Base-by-base conservation (phyloP, 1,140 invertebrate genomes). In the Drosophila neocordata region DNA sequence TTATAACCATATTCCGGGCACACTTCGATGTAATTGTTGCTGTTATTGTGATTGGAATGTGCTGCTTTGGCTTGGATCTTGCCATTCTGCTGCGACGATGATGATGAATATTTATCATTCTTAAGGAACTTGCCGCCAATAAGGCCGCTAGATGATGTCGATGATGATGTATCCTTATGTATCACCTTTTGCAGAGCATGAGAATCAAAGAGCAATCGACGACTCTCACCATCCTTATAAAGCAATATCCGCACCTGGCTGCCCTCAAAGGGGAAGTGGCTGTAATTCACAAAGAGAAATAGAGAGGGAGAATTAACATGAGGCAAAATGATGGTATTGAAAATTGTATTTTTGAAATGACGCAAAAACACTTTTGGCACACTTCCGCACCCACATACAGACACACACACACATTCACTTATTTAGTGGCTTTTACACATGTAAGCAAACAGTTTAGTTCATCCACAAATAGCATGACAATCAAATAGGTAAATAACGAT, bases 161-260 rank as follows among this genome's bases (percentile, higher is more conserved):
- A 62, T 38, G 60, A 62, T 35, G 69, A 59, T 31, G 73, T 8
- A 53, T 90, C 90, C 73, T 91, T 85, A 73, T 85, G 64, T 59
- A 69, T 77, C 69, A 91, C 89, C 77, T 91, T 95, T 65, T 95
- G 93, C 78, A 96, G 93, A 24, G 95, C 93, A 72, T 95, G 94
- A 4, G 97, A 97, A 92, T 98, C 97, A 92, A 97, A 98, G 7
- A 98, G 93, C 15, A 98, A 92, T 79, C 95, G 96, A 63, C 96
- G 93, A 84, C 94, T 94, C 80, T 97, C 96, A 91, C 96, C 96
- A 92, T 98, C 97, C 75, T 95, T 94, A 92, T 97, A 97, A 64
- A 98, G 93, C 78, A 98, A 92, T 63, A 98, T 93, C 62, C 97
- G 93, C 55, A 96, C 94, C 93, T 96, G 94, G 83, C 95, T 93